Evolutionary conservation across 2,888 invertebrate species (phyloP), one percentile per base, ranked within the genome.

Genomic region (Trisateles emortualis): DNA sequence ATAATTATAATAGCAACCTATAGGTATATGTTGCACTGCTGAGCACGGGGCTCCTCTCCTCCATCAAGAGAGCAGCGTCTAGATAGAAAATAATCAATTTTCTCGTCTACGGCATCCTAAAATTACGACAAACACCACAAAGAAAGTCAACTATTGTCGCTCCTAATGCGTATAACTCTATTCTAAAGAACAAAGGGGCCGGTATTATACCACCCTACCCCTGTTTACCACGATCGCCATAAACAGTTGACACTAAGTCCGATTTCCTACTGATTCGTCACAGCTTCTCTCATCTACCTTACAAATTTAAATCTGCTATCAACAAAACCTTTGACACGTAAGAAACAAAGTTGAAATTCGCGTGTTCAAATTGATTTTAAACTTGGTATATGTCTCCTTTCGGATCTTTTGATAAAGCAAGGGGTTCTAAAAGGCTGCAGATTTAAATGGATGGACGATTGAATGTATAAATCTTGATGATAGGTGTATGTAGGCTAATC

Each of bases 241-340:
- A 86, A 88, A 88, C 88, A 88, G 91, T 88, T 90, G 92, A 92
- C 91, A 89, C 87, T 92, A 87, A 92, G 89, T 66, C 85, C 88
- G 83, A 88, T 89, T 89, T 87, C 84, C 80, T 89, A 84, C 85
- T 77, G 68, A 86, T 90, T 87, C 79, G 88, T 78, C 71, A 72
- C 81, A 84, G 80, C 79, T 80, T 82, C 85, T 87, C 86, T 81
- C 83, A 84, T 81, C 83, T 83, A 67, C 76, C 62, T 63, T 64
- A 78, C 81, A 67, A 78, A 68, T 47, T 63, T 73, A 59, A 30
- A 35, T 26, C 30, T 66, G 45, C 56, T 53, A 33, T 19, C 10
- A 4, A 38, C 26, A 16, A 41, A 43, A n/a, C 30, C 56, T 60
- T 72, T 70, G 71, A 68, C 11, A 0, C 1, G n/a, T 32, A 30